Evolutionary conservation across 1,140 invertebrate genomes (phyloP), one percentile per base, ranked within the genome.

Genomic region (Onthophagus taurus): DNA sequence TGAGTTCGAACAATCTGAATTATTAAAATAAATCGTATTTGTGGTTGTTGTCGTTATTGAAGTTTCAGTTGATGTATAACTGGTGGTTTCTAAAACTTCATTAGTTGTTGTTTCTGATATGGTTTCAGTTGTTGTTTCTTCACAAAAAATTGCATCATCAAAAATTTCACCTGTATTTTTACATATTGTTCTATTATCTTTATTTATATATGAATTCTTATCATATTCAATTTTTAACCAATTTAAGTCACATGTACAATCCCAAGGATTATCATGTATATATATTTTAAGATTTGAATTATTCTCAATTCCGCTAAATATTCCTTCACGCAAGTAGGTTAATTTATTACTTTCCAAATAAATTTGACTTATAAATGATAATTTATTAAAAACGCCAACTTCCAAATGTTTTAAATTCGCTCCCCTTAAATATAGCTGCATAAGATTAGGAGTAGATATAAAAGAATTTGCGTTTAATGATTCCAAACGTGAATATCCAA

Each of bases 171-270:
- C n/a, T n/a, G n/a, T n/a, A n/a, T n/a, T n/a, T 9, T 12, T 31
- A 36, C 14, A 8, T 6, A 31, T 20, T 13, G 23, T 9, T 19
- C 47, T 44, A 38, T 44, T 44, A 11, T 34, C 12, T 9, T 44
- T 30, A 1, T 48, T 17, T 13, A 21, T 3, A 33, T 39, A 45
- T 13, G 20, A 19, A 12, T 14, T 17, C 12, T 31, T 33, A 13
- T 11, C 7, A 43, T 17, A 43, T 43, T 2, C 17, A 6, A 11
- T 50, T 50, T n/a, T n/a, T 4, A 52, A 36, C 51, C 51, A 52
- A 6, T 31, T 12, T 30, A 53, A 37, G 11, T 36, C 19, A 35
- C 48, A 50, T 23, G 33, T 29, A 21, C 51, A 53, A 1, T 43
- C 23, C 42, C 41, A 50, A 3, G n/a, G 17, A 42, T 53, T 53